Percentiles rank a stretch among this genome's conserved stretches.
Conservation (phyloP, 1,140 invertebrate species). For the Limonius californicus region DNA sequence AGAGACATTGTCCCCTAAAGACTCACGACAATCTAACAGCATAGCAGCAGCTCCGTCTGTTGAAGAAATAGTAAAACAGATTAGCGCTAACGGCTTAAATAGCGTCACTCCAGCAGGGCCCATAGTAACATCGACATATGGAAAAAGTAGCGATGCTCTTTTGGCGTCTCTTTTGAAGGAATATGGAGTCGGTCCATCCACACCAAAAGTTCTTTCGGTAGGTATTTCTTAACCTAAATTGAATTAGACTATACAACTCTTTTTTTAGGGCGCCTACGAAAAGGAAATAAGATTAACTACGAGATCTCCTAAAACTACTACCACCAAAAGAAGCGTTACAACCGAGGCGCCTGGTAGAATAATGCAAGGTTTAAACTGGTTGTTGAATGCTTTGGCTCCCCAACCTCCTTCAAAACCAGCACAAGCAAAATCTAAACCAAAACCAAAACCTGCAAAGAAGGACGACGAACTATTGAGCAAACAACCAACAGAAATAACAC, state of each 20-base stretch:
- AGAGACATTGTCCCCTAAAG: background rate
- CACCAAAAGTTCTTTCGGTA: conserved; percentile 53
- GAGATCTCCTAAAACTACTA: conserved; percentile 20
- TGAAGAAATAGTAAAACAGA: conserved; percentile 37
- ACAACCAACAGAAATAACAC: conserved; percentile 39
- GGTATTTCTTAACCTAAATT: background rate
- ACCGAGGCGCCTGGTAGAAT: conserved; percentile 32
- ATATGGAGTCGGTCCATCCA: conserved; percentile 62
- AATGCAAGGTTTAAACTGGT: conserved; percentile 43
- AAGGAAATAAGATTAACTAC: conserved; percentile 20
- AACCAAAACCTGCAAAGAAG: background rate
- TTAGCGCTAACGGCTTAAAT: conserved; percentile 27
- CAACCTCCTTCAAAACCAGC: conserved; percentile 31
- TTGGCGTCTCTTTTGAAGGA: conserved; percentile 63
- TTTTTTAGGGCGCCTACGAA: conserved; percentile 30
- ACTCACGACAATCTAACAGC: conserved; percentile 13
- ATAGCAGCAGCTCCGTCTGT: conserved; percentile 22
- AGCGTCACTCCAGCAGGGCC: conserved; percentile 26
- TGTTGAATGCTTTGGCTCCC: conserved; percentile 39
- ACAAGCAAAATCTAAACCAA: conserved; percentile 22
- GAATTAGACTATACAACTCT: no score
- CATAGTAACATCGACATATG: conserved; percentile 42
- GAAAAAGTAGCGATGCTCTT: conserved; percentile 60
- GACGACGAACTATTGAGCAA: conserved; percentile 20
- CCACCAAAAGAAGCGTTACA: conserved; percentile 27